Evolutionary conservation across 1,140 invertebrate species (phyloP).

Genomic region (Euura saliciscinereae): DNA sequence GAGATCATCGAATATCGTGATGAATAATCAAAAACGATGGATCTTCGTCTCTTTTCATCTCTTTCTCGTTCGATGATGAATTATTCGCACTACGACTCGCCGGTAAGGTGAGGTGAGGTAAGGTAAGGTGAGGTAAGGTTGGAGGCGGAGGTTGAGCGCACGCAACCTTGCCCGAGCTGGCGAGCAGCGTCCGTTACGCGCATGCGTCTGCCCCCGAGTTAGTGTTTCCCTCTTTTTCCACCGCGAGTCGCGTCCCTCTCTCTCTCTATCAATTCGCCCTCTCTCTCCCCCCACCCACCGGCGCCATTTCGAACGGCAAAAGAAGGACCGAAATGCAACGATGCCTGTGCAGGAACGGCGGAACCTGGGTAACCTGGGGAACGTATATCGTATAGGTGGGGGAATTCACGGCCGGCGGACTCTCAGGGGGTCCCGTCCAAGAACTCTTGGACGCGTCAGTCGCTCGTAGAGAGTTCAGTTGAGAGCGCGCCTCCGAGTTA

Average conservation of each 20-base stretch:
- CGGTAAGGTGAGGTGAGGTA: no score
- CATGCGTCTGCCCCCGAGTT: background rate
- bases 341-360: background rate
- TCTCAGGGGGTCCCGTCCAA: slow-evolving; percentile 15
- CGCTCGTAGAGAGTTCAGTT: slow-evolving; percentile 3
- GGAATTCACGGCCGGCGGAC: slow-evolving; percentile 9
- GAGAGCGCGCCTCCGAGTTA: background rate
- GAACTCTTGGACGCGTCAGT: slow-evolving; percentile 13
- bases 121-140: background rate
- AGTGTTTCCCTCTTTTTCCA: background rate
- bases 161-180: background rate
- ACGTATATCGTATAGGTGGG: background rate
- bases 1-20: no score
- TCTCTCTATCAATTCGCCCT: background rate
- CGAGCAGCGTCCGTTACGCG: background rate
- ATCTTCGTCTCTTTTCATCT: no score
- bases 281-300: slow-evolving; percentile 11
- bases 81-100: no score
- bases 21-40: no score
- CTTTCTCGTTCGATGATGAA: no score
- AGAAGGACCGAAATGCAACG: slow-evolving; percentile 9
- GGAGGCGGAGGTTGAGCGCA: background rate
- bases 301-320: slow-evolving; percentile 1
- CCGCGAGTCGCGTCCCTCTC: background rate
- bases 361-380: slow-evolving; percentile 1